These are phyloP conservation scores for Carcharodon carcharias DNA, from an alignment of 2,797 vertebrate species.

Conservation along the genomic window DNA sequence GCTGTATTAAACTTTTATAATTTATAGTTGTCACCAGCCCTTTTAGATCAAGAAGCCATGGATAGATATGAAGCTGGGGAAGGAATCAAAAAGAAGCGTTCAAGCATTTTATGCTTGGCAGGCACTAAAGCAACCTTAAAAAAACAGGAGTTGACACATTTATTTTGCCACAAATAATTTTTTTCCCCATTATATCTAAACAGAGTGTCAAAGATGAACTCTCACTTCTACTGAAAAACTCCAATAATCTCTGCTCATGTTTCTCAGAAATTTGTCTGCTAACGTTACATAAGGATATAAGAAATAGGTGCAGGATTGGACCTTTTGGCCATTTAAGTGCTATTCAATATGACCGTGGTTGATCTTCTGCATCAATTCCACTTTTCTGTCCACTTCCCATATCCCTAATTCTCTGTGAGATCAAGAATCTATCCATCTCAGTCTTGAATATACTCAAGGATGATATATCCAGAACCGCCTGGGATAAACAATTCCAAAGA, in stretches of 20 bases:
- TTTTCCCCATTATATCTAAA: not conserved
- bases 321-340: too few relatives aligned
- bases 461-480: too few relatives aligned
- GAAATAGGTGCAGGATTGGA: too few relatives aligned
- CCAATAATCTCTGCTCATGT: slow-evolving; percentile 10
- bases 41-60: not conserved
- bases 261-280: not conserved
- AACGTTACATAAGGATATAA: not conserved
- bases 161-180: slow-evolving; percentile 3
- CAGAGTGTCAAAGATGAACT: slow-evolving; percentile 1
- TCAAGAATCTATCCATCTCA: too few relatives aligned
- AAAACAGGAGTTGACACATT: slow-evolving; percentile 8
- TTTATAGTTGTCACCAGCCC: not conserved
- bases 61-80: not conserved
- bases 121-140: not conserved
- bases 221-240: slow-evolving; percentile 5
- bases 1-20: not conserved
- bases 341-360: too few relatives aligned
- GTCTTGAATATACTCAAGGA: too few relatives aligned
- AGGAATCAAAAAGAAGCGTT: not conserved
- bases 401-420: too few relatives aligned
- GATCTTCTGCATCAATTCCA: too few relatives aligned
- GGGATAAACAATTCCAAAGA: too few relatives aligned
- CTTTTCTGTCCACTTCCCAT: too few relatives aligned
- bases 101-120: not conserved